A percentile compares a stretch with the other conserved stretches of the same genome.
Evolutionary conservation across 2,797 vertebrate genomes (phyloP).

Genomic region (Syngnathus rostellatus): DNA sequence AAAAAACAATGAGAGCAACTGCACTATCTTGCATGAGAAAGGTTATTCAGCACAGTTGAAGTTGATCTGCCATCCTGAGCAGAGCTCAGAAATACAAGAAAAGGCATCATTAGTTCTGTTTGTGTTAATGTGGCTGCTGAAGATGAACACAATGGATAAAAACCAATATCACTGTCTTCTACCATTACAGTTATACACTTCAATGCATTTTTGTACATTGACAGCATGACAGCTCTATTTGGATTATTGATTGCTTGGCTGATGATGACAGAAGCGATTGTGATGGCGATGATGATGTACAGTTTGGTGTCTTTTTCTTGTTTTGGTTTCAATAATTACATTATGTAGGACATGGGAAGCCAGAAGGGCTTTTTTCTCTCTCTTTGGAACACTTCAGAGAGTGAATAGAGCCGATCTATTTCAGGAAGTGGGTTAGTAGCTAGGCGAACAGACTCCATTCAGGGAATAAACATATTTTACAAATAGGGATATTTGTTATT

Average conservation of each 20-base stretch:
- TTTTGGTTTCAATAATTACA: slow-evolving; percentile 69
- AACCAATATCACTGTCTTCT: background rate
- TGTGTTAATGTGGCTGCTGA: background rate
- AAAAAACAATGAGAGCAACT: too few relatives aligned
- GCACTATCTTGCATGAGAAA: too few relatives aligned
- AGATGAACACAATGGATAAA: background rate
- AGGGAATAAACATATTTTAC: slow-evolving; percentile 67
- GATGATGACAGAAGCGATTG: slow-evolving; percentile 16
- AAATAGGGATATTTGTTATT: slow-evolving; percentile 63
- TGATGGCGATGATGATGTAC: background rate
- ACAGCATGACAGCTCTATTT: background rate
- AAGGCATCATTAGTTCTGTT: background rate
- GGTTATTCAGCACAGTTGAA: too few relatives aligned
- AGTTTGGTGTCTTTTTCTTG: slow-evolving; percentile 33
- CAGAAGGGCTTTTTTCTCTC: slow-evolving; percentile 63
- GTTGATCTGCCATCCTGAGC: background rate
- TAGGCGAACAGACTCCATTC: slow-evolving; percentile 62
- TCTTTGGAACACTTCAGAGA: slow-evolving; percentile 68
- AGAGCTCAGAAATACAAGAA: background rate
- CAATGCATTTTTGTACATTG: slow-evolving; percentile 11
- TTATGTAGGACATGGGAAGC: slow-evolving; percentile 73
- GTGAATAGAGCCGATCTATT: slow-evolving; percentile 72
- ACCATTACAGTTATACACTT: background rate
- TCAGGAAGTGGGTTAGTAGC: slow-evolving; percentile 74
- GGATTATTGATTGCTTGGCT: slow-evolving; percentile 42